A percentile compares a stretch with the other conserved stretches of the same genome.
phyloP scores from a whole-genome alignment of 1,140 invertebrate species.

The Zaprionus inermis region DNA sequence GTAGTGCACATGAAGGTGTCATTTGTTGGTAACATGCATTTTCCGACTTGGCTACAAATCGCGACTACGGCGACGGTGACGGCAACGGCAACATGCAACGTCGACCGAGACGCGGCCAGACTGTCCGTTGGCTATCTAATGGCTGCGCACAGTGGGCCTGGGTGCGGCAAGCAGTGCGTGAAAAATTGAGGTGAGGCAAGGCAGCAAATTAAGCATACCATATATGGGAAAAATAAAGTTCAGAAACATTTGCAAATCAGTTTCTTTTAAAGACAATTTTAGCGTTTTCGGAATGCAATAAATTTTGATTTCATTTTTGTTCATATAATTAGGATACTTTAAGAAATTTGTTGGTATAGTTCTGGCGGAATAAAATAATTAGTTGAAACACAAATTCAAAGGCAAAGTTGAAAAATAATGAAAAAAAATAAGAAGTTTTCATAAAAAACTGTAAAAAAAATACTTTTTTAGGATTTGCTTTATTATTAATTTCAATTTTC shows the following conservation, averaged over 20 bases:
- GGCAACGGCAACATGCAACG: constrained; percentile 46
- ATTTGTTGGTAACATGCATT: constrained; percentile 78
- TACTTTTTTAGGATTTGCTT: no score
- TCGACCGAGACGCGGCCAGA: constrained; percentile 32
- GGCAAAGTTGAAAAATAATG: no score
- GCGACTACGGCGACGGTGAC: constrained; percentile 47
- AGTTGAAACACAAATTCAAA: no score
- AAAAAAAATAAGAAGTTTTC: no score
- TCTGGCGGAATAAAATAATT: no score
- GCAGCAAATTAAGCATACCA: neutral
- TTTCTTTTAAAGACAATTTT: no score
- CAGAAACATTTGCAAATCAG: neutral
- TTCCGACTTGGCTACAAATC: constrained; percentile 75
- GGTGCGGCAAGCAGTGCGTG: neutral
- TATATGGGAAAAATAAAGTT: neutral
- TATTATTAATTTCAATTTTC: no score
- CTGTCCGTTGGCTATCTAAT: constrained; percentile 49
- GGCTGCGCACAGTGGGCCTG: constrained; percentile 32
- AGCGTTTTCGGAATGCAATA: no score
- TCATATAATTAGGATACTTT: no score
- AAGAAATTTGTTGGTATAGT: no score
- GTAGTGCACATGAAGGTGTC: constrained; percentile 77
- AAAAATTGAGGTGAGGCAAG: neutral
- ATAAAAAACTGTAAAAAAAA: no score
- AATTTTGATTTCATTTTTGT: no score